Evolutionary conservation across 1,140 invertebrate species (phyloP), one percentile per base, ranked within the genome.

Genomic region (Anastatus disparis): DNA sequence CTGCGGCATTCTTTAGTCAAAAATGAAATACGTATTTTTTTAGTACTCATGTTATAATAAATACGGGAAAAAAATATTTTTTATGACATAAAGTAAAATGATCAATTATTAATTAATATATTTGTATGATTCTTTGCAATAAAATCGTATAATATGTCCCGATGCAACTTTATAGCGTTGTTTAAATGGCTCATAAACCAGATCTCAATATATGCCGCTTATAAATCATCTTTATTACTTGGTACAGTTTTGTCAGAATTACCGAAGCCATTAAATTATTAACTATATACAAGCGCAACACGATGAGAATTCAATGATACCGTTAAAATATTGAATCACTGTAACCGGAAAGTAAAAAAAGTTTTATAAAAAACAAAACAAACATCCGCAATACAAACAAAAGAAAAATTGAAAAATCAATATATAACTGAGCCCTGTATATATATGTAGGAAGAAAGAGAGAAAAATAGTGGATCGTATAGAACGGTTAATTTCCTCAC

Each of bases 401-500:
- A n/a, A n/a, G n/a, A n/a, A n/a, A n/a, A n/a, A n/a, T n/a, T n/a
- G n/a, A n/a, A n/a, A n/a, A n/a, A n/a, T n/a, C n/a, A n/a, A n/a
- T n/a, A n/a, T n/a, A n/a, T n/a, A n/a, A n/a, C n/a, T n/a, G n/a
- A n/a, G n/a, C n/a, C n/a, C n/a, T n/a, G n/a, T n/a, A n/a, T n/a
- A n/a, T n/a, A n/a, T n/a, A n/a, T n/a, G n/a, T n/a, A n/a, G n/a
- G n/a, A n/a, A n/a, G n/a, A n/a, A n/a, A n/a, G n/a, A n/a, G n/a
- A n/a, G n/a, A n/a, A n/a, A n/a, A n/a, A n/a, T n/a, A n/a, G n/a
- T n/a, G n/a, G n/a, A n/a, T n/a, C n/a, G n/a, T n/a, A n/a, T n/a
- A n/a, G n/a, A n/a, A 62, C 31, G 17, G 27, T 78, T 76, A 67
- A 72, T 55, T 65, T 44, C n/a, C 80, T 84, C 81, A 85, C 87